Percentiles rank a stretch among this genome's conserved stretches.
phyloP scores from a whole-genome alignment of 2,113 vertebrate genomes.

The Pachycephala philippinensis region DNA sequence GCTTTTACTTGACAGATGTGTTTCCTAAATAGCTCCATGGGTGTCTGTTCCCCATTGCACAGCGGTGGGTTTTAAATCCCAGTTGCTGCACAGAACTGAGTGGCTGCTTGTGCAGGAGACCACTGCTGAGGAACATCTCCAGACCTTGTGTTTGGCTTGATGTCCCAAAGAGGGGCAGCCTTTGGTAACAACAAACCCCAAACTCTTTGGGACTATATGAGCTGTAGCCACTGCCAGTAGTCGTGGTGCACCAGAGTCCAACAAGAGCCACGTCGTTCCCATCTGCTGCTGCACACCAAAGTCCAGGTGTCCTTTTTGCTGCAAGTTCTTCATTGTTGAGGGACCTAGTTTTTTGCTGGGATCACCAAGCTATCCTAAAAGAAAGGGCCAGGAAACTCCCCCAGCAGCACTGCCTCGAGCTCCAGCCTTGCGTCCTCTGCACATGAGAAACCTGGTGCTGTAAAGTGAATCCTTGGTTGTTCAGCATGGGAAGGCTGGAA shows the following conservation, averaged over 20 bases:
- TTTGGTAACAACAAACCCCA: not conserved
- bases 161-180: not conserved
- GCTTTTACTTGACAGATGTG: fast-evolving
- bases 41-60: fast-evolving
- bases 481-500: not conserved
- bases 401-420: not conserved
- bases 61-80: not conserved
- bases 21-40: not conserved
- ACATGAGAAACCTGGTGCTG: not conserved
- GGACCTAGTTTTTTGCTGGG: not conserved
- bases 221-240: not conserved
- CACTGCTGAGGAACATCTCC: fast-evolving
- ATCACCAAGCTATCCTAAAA: not conserved
- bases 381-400: not conserved
- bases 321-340: not conserved
- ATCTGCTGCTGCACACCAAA: not conserved
- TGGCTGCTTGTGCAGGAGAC: fast-evolving
- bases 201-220: not conserved
- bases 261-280: fast-evolving
- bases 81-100: fast-evolving
- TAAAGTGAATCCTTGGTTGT: not conserved
- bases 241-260: not conserved
- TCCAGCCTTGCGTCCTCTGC: not conserved
- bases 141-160: not conserved
- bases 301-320: not conserved